Evolutionary conservation across 2,888 invertebrate species (phyloP).

Genomic region (Drosophila longiperda): DNA sequence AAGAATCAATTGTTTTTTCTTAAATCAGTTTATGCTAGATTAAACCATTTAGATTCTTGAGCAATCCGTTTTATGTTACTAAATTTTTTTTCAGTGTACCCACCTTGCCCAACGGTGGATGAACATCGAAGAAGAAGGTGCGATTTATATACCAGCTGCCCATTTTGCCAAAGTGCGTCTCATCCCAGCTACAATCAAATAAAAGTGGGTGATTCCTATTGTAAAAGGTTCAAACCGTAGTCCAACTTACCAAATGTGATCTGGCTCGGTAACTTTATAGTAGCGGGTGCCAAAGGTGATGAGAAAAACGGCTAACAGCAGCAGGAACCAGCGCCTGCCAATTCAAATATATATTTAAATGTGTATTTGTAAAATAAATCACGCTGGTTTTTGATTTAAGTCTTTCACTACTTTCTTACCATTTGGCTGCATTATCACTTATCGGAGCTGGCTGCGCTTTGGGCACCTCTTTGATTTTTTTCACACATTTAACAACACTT

Average conservation of each 20-base stretch:
- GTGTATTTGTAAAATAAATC: neutral
- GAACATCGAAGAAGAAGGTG: constrained; percentile 99
- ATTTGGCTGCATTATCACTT: constrained; percentile 30
- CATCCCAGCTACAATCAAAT: constrained; percentile 93
- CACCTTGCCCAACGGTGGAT: constrained; percentile 98
- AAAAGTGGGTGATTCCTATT: neutral
- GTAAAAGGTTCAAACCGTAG: neutral
- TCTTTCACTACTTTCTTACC: constrained; percentile 45
- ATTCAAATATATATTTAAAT: neutral
- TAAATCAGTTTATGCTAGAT: neutral
- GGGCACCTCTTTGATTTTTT: constrained; percentile 28
- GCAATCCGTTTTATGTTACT: neutral
- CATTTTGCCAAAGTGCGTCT: constrained; percentile 99
- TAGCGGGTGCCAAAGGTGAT: constrained; percentile 92
- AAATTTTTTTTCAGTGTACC: constrained; percentile 1
- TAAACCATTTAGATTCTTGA: neutral
- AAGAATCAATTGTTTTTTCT: neutral
- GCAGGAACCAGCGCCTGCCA: constrained; percentile 87
- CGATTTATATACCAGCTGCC: constrained; percentile 97
- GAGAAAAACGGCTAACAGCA: constrained; percentile 88
- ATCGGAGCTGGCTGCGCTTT: constrained; percentile 4
- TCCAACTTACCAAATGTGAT: constrained; percentile 94
- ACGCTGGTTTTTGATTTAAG: constrained; percentile 63
- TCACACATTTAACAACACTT: constrained; percentile 61
- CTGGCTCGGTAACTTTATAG: constrained; percentile 95